Evolutionary conservation across 2,113 vertebrate genomes (phyloP).

Genomic region (Catagonus wagneri): DNA sequence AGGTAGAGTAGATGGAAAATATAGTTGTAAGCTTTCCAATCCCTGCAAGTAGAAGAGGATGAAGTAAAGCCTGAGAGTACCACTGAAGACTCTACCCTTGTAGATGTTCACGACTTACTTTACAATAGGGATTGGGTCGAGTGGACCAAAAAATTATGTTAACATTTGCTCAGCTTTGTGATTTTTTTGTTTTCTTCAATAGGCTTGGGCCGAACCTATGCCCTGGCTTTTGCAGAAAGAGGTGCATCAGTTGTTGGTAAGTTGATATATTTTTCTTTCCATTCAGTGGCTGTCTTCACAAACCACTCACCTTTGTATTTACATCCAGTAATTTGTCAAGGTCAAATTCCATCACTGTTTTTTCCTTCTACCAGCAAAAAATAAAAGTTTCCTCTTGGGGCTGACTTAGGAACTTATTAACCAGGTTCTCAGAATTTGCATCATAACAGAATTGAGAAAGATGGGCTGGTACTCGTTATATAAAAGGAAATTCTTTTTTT

Average conservation of each 20-base stretch:
- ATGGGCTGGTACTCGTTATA: neutral
- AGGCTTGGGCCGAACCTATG: constrained; percentile 97
- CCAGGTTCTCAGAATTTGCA: constrained; percentile 29
- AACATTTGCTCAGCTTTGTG: neutral
- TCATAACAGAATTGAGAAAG: neutral
- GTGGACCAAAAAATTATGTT: neutral
- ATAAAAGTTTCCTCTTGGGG: neutral
- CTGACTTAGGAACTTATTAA: neutral
- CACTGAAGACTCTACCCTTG: neutral
- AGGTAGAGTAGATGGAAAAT: neutral
- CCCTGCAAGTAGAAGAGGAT: neutral
- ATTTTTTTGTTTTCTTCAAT: constrained; percentile 64
- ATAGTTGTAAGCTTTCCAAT: constrained; percentile 16
- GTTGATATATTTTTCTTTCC: constrained; percentile 77
- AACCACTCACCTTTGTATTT: constrained; percentile 74
- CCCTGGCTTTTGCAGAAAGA: constrained; percentile 96
- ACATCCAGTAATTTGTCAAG: constrained; percentile 55
- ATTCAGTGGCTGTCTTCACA: constrained; percentile 54
- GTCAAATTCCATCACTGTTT: constrained; percentile 68
- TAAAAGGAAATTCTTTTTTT: constrained; percentile 22
- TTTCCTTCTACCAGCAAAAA: constrained; percentile 59
- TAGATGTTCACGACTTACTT: neutral
- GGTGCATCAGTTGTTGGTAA: constrained; percentile 97
- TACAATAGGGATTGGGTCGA: neutral
- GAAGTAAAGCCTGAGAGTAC: neutral